Conservation (phyloP, 1,140 invertebrate species). For the Drusus annulatus region DNA sequence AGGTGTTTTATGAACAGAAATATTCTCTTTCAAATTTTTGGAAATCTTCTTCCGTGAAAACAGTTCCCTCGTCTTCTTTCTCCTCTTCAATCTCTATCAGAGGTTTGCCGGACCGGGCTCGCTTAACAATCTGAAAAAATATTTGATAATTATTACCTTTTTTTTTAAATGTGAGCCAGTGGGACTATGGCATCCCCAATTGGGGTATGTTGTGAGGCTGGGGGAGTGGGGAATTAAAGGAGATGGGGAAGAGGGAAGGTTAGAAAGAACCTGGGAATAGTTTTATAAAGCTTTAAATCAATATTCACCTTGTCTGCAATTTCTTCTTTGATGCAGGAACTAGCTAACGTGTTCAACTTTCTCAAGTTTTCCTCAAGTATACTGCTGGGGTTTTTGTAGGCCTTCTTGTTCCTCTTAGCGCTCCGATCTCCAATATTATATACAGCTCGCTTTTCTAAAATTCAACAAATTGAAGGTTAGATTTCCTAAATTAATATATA, state of each 20-base stretch:
- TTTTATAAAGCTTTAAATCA: neutral
- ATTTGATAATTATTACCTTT: no score
- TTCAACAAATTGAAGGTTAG: neutral
- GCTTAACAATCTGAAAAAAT: constrained; percentile 69
- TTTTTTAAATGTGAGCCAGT: no score
- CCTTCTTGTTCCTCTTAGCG: constrained; percentile 44
- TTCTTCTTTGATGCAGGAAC: constrained; percentile 38
- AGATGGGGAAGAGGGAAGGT: no score
- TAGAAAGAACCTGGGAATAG: no score
- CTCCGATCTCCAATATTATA: constrained; percentile 49
- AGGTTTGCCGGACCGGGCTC: constrained; percentile 69
- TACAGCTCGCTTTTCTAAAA: constrained; percentile 51
- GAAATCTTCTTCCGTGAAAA: constrained; percentile 73
- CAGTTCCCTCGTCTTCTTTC: constrained; percentile 67
- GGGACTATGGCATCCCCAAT: no score
- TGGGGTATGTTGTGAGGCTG: no score
- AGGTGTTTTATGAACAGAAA: constrained; percentile 63
- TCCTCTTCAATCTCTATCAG: constrained; percentile 63
- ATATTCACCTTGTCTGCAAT: constrained; percentile 52
- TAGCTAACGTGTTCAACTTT: constrained; percentile 41
- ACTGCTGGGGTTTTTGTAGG: neutral
- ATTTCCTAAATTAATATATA: neutral
- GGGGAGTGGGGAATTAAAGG: no score
- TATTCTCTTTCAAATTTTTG: constrained; percentile 70
- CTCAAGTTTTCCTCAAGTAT: constrained; percentile 53